Conservation (phyloP, 2,888 invertebrate genomes). For the Himalopsyche tibetana region DNA sequence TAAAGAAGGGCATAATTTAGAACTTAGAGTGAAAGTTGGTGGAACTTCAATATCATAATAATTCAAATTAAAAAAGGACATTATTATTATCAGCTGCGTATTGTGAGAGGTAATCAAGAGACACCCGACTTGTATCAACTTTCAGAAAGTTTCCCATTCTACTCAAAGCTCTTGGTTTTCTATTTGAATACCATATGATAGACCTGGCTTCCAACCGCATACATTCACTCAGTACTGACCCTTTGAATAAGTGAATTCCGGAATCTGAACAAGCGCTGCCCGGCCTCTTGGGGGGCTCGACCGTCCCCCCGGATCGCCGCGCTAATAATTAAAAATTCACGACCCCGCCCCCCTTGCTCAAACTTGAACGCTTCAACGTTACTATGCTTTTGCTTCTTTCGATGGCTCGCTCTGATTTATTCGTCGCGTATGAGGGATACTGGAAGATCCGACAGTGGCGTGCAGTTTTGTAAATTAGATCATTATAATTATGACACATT, state of each 20-base stretch:
- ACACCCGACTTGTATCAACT: no score
- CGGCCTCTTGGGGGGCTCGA: conserved; percentile 12
- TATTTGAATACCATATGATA: conserved; percentile 32
- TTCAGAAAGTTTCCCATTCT: no score
- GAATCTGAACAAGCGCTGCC: conserved; percentile 6
- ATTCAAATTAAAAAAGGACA: no score
- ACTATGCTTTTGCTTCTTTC: background rate
- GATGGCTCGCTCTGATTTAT: conserved; percentile 2
- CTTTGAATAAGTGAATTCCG: conserved; percentile 53
- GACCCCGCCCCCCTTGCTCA: background rate
- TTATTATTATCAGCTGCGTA: no score
- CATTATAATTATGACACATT: no score
- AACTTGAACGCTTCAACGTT: conserved; percentile 14
- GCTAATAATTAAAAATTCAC: conserved; percentile 30
- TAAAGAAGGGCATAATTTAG: no score
- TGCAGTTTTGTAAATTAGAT: background rate
- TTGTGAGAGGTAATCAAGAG: no score
- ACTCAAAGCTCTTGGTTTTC: no score
- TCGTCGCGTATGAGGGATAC: conserved; percentile 24
- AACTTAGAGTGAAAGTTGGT: no score
- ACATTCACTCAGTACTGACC: conserved; percentile 5
- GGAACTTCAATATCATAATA: no score
- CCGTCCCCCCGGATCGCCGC: conserved; percentile 8
- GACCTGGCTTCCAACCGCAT: background rate
- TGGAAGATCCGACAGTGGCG: background rate